Base-by-base conservation (phyloP, 2,113 vertebrate species). In the Ornithorhynchus anatinus region DNA sequence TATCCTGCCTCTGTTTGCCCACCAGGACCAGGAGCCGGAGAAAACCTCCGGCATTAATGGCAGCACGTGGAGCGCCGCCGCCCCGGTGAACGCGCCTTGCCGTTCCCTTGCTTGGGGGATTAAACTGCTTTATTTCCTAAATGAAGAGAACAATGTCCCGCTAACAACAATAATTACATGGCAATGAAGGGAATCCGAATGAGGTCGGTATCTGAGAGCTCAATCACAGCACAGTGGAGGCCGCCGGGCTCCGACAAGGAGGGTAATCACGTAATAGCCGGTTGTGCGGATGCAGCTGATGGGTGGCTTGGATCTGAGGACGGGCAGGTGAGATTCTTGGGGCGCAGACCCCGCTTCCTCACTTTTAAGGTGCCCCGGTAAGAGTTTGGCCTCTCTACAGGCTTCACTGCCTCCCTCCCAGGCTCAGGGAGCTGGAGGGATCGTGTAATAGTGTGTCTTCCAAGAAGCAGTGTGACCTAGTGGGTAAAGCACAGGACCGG, bases 141-240 rank as follows among this genome's bases (percentile, higher is more conserved):
- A 63, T 63, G 60, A 39, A 69, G 51, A 61, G 69, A 83, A 75
- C 68, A 75, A 62, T 74, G 61, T 43, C 37, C 45, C 31, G 45
- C 23, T 53, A 22, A 44, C 27, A 9, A 25, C 16, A 36, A 22
- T 59, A 68, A 65, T 76, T 51, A 58, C 20, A 23, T 1, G 7
- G 58, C 39, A 36, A 61, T 53, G 52, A 75, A 68, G 58, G 53
- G 54, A n/a, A 11, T 31, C 31, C 56, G 72, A 54, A 73, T 40
- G 60, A 47, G 37, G n/a, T 69, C 17, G 72, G 25, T 29, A 6
- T 38, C 40, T 59, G 53, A 53, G 53, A 59, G 7, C 39, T 8
- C 1, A 11, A 25, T 23, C 16, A 17, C 23, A 27, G 60, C 31
- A 27, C 17, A 32, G 61, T 44, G 8, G 4, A 11, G 8, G 47